These are phyloP conservation scores for Sylvilagus bachmani DNA, from an alignment of 2,113 vertebrate species.

Conservation along the genomic window DNA sequence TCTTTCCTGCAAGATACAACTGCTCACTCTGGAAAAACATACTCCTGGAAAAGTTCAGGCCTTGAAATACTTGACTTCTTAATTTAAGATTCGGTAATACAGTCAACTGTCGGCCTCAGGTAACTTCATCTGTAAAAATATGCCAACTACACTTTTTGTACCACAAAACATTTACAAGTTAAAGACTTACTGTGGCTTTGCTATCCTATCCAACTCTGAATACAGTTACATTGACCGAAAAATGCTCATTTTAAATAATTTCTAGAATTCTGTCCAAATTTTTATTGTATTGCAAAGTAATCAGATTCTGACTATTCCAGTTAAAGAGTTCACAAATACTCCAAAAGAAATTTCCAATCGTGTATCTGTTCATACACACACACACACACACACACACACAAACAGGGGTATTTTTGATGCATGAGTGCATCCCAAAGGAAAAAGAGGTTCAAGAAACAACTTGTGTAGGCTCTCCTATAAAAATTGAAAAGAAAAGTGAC, in stretches of 20 bases:
- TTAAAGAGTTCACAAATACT: constrained; percentile 48
- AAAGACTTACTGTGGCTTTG: constrained; percentile 45
- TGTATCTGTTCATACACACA: neutral
- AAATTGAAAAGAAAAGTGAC: constrained; percentile 61
- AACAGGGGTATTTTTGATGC: neutral
- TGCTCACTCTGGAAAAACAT: constrained; percentile 39
- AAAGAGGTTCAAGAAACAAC: constrained; percentile 66
- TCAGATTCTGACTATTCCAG: constrained; percentile 39
- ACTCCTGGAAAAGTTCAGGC: neutral
- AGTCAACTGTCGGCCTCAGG: constrained; percentile 31
- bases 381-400: neutral
- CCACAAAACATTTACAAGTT: constrained; percentile 42
- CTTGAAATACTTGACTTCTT: constrained; percentile 42
- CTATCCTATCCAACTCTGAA: constrained; percentile 45
- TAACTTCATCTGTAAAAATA: neutral
- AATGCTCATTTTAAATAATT: constrained; percentile 45
- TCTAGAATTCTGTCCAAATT: constrained; percentile 54
- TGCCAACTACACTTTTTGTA: constrained; percentile 31
- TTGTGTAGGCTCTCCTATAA: constrained; percentile 58
- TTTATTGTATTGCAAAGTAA: constrained; percentile 15
- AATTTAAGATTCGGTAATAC: constrained; percentile 31
- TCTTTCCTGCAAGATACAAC: neutral
- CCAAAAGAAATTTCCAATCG: constrained; percentile 24
- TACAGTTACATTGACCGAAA: neutral
- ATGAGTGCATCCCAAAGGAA: neutral